phyloP scores from a whole-genome alignment of 2,797 vertebrate genomes.

The Hydrocynus forskahlii region DNA sequence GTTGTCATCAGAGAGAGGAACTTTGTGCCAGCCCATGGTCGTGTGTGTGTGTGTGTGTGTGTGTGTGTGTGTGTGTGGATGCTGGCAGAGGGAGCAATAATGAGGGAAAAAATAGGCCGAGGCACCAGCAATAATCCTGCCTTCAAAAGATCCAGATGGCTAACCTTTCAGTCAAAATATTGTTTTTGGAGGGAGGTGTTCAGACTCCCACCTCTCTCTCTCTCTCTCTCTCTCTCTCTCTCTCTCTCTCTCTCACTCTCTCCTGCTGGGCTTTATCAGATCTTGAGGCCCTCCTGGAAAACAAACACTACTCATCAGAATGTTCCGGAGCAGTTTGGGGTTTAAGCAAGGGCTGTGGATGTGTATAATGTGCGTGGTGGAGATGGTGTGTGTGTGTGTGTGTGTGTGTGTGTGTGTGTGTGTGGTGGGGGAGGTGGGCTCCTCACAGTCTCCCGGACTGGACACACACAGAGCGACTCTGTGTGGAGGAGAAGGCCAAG shows the following conservation, averaged over 20 bases:
- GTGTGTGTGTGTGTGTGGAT: constrained; percentile 69
- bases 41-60: constrained; percentile 51
- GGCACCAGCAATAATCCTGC: constrained; percentile 81
- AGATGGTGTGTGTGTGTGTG: no score
- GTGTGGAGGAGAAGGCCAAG: constrained; percentile 71
- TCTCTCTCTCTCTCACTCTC: constrained; percentile 35
- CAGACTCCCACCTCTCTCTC: constrained; percentile 52
- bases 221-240: constrained; percentile 26
- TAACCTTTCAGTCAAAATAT: constrained; percentile 85
- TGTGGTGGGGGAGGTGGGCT: constrained; percentile 58
- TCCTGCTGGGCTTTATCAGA: constrained; percentile 74
- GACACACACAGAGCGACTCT: constrained; percentile 83
- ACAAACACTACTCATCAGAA: constrained; percentile 72
- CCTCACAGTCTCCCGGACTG: constrained; percentile 75
- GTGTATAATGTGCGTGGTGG: constrained; percentile 66
- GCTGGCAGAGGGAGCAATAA: constrained; percentile 63
- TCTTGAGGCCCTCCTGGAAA: constrained; percentile 70
- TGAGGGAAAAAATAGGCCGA: constrained; percentile 74
- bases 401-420: constrained; percentile 46
- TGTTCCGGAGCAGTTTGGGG: constrained; percentile 56
- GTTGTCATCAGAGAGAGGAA: constrained; percentile 60
- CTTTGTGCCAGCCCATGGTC: constrained; percentile 57
- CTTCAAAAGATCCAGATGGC: constrained; percentile 86
- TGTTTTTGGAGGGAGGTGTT: constrained; percentile 81
- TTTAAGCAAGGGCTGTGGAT: constrained; percentile 38